A percentile compares a stretch with the other conserved stretches of the same genome.
These are phyloP conservation scores for Alaudala cheleensis DNA, from an alignment of 2,113 vertebrate species.

Conservation along the genomic window DNA sequence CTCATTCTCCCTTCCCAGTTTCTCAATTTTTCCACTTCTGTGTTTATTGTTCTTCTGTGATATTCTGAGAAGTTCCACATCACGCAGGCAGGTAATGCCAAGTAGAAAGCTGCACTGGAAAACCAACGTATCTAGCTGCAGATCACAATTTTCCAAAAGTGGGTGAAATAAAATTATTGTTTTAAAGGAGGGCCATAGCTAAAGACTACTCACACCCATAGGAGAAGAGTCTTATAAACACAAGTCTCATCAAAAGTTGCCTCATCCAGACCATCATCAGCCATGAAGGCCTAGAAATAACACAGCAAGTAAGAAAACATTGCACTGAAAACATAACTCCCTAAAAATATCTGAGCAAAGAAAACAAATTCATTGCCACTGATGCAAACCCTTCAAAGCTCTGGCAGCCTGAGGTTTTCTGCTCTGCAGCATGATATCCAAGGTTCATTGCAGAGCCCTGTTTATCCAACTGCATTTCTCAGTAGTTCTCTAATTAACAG, in stretches of 20 bases:
- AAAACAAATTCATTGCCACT: neutral
- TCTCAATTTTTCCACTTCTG: neutral
- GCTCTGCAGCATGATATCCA: neutral
- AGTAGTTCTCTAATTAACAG: conserved; percentile 51
- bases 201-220: neutral
- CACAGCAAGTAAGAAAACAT: neutral
- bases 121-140: neutral
- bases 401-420: neutral
- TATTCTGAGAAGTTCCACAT: neutral
- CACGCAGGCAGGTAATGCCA: neutral
- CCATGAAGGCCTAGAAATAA: neutral
- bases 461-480: conserved; percentile 36
- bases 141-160: neutral
- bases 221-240: neutral
- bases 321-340: neutral
- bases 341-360: conserved; percentile 19
- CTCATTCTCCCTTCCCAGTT: neutral
- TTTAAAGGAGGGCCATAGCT: neutral
- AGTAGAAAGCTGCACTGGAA: neutral
- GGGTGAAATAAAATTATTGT: neutral
- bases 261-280: conserved; percentile 11
- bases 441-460: conserved; percentile 2
- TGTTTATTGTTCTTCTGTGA: neutral
- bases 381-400: neutral
- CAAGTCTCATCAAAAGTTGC: neutral